A percentile compares a stretch with the other conserved stretches of the same genome.
phyloP scores from a whole-genome alignment of 2,888 invertebrate genomes.

The Drosophila mercatorum region DNA sequence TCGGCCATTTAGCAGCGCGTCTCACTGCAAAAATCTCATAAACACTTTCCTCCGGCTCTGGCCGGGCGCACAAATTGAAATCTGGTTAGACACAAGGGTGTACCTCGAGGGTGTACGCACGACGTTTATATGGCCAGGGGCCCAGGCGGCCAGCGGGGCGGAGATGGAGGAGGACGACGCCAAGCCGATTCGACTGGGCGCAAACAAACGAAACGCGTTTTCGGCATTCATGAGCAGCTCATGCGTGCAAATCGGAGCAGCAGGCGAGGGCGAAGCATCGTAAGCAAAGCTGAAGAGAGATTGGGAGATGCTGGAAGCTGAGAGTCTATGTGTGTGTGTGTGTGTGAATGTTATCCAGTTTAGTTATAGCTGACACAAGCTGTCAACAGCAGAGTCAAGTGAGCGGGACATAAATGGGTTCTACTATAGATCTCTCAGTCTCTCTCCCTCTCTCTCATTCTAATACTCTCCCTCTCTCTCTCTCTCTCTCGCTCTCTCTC shows the following conservation, averaged over 20 bases:
- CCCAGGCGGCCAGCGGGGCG: constrained; percentile 2
- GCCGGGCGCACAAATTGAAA: constrained; percentile 81
- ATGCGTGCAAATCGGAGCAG: constrained; percentile 70
- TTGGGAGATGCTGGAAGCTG: too few species aligned
- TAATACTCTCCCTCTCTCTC: too few species aligned
- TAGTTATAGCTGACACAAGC: background rate
- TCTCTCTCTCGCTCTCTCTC: too few species aligned
- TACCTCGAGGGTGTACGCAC: constrained; percentile 31
- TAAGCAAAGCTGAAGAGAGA: constrained; percentile 5
- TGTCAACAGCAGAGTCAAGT: background rate
- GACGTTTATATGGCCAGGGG: background rate
- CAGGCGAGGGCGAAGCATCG: constrained; percentile 36
- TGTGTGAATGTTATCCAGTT: constrained; percentile 2
- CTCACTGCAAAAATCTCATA: constrained; percentile 71
- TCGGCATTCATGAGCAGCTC: constrained; percentile 60
- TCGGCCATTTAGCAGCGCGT: constrained; percentile 34
- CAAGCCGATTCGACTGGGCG: constrained; percentile 36
- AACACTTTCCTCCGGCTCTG: constrained; percentile 74
- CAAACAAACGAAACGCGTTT: constrained; percentile 47
- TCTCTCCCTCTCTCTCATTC: too few species aligned
- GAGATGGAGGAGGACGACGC: background rate
- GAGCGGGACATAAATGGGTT: background rate
- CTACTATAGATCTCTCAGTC: too few species aligned
- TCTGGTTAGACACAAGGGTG: constrained; percentile 75
- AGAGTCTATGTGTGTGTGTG: constrained; percentile 4